A percentile compares a stretch with the other conserved stretches of the same genome.
Conservation (phyloP, 2,797 vertebrate species). For the Chaenodraco wilsoni region DNA sequence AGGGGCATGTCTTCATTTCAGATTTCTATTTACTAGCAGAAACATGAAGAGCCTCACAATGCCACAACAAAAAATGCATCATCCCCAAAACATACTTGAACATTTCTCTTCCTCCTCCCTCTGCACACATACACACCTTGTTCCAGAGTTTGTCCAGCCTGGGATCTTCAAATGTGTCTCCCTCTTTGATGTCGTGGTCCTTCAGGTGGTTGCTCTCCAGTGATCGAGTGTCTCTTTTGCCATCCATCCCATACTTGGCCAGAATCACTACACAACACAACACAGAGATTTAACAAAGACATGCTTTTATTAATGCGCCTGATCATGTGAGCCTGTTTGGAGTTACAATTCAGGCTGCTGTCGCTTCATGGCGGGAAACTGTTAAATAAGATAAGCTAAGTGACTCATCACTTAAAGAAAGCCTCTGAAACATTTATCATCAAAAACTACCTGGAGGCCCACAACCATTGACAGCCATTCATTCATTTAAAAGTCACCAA, state of each 20-base stretch:
- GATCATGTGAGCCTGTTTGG: background rate
- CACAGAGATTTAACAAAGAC: background rate
- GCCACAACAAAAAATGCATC: background rate
- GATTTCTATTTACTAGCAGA: background rate
- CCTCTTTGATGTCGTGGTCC: conserved; percentile 83
- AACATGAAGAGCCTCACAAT: background rate
- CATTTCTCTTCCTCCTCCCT: background rate
- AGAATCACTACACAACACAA: conserved; percentile 87
- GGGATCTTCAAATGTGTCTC: conserved; percentile 90
- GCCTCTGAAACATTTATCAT: conserved; percentile 11
- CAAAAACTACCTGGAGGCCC: background rate
- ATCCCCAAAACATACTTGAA: background rate
- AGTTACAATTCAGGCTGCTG: conserved; percentile 6
- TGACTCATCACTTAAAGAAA: conserved; percentile 21
- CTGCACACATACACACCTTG: conserved; percentile 82
- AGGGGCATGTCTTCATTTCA: background rate
- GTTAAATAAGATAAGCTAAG: conserved; percentile 6
- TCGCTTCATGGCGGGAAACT: background rate
- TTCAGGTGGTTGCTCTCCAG: conserved; percentile 88
- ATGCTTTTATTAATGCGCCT: background rate
- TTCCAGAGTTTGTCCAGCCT: conserved; percentile 96
- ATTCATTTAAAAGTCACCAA: conserved; percentile 17
- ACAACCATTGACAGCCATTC: conserved; percentile 23
- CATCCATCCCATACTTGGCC: conserved; percentile 94
- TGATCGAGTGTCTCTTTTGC: conserved; percentile 87